Evolutionary conservation across 2,888 invertebrate species (phyloP).

Genomic region (Bugulina stolonifera): DNA sequence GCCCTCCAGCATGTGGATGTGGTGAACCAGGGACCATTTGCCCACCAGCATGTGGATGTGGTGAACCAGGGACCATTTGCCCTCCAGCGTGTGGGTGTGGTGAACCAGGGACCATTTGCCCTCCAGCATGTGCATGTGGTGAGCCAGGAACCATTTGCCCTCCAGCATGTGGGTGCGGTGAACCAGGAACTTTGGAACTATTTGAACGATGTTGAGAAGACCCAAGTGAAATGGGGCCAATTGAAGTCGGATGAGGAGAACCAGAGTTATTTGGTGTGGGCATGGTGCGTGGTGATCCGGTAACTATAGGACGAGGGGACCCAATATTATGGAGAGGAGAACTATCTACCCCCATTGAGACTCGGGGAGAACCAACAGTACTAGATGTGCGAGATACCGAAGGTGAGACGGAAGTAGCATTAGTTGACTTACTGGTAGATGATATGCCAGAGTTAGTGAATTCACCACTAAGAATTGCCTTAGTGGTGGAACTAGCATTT

Average conservation of each 20-base stretch:
- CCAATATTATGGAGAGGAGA: not conserved
- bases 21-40: not conserved
- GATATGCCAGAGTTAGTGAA: no score
- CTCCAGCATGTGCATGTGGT: not conserved
- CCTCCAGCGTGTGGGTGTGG: not conserved
- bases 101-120: not conserved
- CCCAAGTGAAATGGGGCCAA: not conserved
- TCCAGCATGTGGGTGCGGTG: not conserved
- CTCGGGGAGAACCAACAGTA: not conserved
- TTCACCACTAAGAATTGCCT: no score
- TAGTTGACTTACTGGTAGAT: no score
- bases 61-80: not conserved
- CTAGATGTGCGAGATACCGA: not conserved
- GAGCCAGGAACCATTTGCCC: not conserved
- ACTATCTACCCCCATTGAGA: not conserved
- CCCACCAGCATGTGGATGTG: not conserved
- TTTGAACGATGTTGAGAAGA: not conserved
- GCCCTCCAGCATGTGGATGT: not conserved
- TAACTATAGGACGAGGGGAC: no score
- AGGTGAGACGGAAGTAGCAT: not conserved
- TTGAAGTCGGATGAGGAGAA: not conserved
- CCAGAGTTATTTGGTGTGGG: not conserved
- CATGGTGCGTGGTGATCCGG: not conserved
- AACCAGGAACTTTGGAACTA: slow-evolving; percentile 1
- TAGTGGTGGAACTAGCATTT: no score